Evolutionary conservation across 1,140 invertebrate species (phyloP), one percentile per base, ranked within the genome.

Genomic region (Drosophila serrata): DNA sequence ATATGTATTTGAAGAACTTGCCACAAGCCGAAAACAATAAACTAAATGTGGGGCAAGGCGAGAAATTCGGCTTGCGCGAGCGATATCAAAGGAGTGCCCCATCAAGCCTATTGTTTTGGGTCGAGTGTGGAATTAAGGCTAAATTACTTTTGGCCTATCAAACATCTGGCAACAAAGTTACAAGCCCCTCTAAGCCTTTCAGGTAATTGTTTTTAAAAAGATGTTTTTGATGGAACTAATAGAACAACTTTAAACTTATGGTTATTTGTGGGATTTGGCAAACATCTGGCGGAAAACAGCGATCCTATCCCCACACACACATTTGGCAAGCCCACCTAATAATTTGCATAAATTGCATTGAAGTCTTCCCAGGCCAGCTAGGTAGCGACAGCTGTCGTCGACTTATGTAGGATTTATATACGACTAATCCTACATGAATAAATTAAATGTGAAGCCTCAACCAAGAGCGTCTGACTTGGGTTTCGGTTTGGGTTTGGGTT

Each of bases 341-440:
- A 39, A 27, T 78, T 70, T 56, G 75, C 58, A 62, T 78, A 58
- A 64, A 70, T 62, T 81, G 55, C 74, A 72, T 51, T 51, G 42
- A 69, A 64, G 40, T n/a, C 56, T 46, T 70, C 37, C 39, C 56
- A 35, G 49, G 72, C 31, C 73, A 46, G 72, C 67, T 55, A 76
- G 49, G 60, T 63, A 85, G 72, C 59, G 60, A 72, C 67, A 78
- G 67, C 79, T 75, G 79, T 76, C 73, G 58, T 63, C 70, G 46
- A 15, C 56, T 48, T 53, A 45, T 78, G 39, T 64, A 58, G 57
- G 72, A 80, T 43, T 46, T 40, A 35, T 57, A 48, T 76, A 35
- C 69, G 46, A 19, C 77, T 74, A 75, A 59, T 78, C 67, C 57
- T 46, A 57, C 84, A 65, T 82, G 82, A 67, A 87, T 88, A 88